Conservation (phyloP, 2,113 vertebrate species). For the Tor tambroides region DNA sequence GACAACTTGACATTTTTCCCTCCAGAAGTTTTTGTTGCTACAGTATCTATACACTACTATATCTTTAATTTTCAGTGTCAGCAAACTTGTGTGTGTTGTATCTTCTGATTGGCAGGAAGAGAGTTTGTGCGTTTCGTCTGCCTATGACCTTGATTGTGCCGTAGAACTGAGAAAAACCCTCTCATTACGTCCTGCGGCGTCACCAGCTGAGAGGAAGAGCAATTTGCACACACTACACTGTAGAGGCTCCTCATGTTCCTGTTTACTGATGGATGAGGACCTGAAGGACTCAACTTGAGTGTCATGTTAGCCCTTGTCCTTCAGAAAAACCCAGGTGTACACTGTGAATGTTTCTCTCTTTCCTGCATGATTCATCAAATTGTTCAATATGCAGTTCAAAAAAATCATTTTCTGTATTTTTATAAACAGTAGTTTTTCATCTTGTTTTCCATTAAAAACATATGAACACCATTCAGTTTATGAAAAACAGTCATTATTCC, state of each 20-base stretch:
- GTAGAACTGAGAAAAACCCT: background rate
- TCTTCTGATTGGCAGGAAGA: constrained; percentile 41
- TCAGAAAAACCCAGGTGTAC: background rate
- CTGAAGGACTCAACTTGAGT: constrained; percentile 19
- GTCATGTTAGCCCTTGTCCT: constrained; percentile 1
- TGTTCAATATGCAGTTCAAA: background rate
- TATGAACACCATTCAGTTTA: too few relatives aligned
- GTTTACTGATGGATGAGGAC: constrained; percentile 5
- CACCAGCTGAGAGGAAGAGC: constrained; percentile 39
- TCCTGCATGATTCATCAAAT: background rate
- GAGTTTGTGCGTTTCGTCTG: constrained; percentile 1
- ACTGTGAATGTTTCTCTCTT: background rate
- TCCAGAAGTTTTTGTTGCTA: background rate
- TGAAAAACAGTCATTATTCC: too few relatives aligned
- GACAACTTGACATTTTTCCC: background rate
- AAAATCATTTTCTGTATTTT: background rate
- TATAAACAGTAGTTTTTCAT: background rate
- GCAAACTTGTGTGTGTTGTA: constrained; percentile 5
- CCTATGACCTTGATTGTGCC: constrained; percentile 37
- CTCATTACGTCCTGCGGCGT: background rate
- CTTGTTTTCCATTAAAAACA: background rate
- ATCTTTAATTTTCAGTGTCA: background rate
- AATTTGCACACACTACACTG: constrained; percentile 30
- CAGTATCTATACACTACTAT: background rate
- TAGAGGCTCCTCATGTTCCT: constrained; percentile 8